phyloP scores from a whole-genome alignment of 2,797 vertebrate genomes.

The Sylvia borin region DNA sequence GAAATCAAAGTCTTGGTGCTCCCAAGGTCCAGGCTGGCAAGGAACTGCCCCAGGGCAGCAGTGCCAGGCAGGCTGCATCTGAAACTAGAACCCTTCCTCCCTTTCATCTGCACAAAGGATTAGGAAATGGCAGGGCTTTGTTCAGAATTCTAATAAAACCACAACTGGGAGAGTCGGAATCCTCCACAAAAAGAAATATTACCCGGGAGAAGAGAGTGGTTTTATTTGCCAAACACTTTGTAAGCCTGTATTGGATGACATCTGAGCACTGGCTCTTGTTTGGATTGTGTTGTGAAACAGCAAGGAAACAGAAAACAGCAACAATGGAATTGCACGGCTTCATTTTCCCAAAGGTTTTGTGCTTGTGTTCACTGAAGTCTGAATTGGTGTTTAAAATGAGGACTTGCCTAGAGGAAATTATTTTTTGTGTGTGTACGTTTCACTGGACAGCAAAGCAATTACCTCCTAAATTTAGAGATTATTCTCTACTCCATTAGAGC shows the following conservation, averaged over 20 bases:
- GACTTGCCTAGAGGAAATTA: background rate
- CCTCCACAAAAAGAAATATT: background rate
- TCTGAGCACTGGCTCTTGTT: background rate
- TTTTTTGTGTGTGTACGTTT: background rate
- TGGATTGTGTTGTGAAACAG: background rate
- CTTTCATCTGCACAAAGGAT: background rate
- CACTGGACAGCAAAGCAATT: conserved; percentile 29
- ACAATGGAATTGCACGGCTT: background rate
- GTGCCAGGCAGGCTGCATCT: background rate
- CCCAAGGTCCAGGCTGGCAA: background rate
- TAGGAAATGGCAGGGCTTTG: background rate
- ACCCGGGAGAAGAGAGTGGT: background rate
- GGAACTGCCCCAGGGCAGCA: background rate
- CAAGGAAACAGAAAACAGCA: background rate
- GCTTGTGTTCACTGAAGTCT: background rate
- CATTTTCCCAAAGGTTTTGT: background rate
- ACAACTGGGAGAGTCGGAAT: background rate
- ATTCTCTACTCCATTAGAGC: background rate
- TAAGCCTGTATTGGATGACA: background rate
- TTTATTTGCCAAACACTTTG: background rate
- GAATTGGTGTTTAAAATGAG: background rate
- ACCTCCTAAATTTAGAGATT: conserved; percentile 44
- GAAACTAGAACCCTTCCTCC: background rate
- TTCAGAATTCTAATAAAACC: background rate
- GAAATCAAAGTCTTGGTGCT: background rate